Conservation (phyloP, 2,797 vertebrate genomes). For the Pagetopsis macropterus region DNA sequence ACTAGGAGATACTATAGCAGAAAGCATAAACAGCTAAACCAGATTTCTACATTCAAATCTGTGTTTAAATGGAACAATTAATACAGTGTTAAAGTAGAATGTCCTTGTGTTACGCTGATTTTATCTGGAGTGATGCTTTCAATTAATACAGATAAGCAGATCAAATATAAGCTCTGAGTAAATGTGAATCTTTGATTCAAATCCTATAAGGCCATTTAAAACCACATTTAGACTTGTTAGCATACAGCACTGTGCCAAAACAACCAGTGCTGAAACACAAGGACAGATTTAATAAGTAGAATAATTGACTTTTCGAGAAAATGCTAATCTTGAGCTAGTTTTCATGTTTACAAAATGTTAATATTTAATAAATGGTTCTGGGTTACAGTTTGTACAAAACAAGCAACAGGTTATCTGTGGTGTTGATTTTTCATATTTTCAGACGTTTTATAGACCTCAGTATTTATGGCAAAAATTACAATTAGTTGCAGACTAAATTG, state of each 20-base stretch:
- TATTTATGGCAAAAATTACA: too few relatives aligned
- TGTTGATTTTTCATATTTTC: too few relatives aligned
- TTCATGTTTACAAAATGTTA: not conserved
- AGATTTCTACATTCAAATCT: conserved; percentile 39
- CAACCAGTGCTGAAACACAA: not conserved
- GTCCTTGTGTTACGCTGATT: conserved; percentile 2
- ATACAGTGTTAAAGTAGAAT: conserved; percentile 17
- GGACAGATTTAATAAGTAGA: too few relatives aligned
- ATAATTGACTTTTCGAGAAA: not conserved
- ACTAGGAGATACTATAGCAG: conserved; percentile 51
- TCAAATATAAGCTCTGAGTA: conserved; percentile 7
- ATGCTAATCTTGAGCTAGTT: too few relatives aligned
- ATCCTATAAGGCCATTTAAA: not conserved
- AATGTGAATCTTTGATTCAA: not conserved
- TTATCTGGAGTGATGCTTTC: conserved; percentile 8
- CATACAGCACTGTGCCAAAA: not conserved
- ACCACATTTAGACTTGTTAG: not conserved
- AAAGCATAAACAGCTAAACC: conserved; percentile 47
- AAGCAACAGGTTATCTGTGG: not conserved
- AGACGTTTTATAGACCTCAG: too few relatives aligned
- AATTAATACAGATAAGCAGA: conserved; percentile 13
- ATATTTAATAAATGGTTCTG: not conserved
- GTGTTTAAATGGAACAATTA: conserved; percentile 44
- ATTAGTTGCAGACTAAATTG: not conserved
- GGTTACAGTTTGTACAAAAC: not conserved